Conservation (phyloP, 2,888 invertebrate genomes). For the Blastobasis lacticolella region DNA sequence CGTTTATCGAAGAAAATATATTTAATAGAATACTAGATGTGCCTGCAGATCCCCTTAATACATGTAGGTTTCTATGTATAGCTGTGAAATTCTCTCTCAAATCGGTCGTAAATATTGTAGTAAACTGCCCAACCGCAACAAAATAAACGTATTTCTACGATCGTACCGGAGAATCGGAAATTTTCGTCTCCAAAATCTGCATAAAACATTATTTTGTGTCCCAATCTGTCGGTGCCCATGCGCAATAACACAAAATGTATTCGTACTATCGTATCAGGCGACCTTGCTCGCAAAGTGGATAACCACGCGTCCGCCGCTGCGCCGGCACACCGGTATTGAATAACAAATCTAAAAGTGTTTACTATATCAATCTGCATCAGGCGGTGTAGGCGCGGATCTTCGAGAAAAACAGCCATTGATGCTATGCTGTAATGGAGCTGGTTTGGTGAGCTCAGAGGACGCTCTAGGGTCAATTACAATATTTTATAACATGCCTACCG, state of each 20-base stretch:
- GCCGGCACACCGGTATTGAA: slow-evolving; percentile 49
- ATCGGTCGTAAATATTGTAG: too few species aligned
- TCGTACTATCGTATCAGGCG: slow-evolving; percentile 28
- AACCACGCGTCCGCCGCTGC: slow-evolving; percentile 53
- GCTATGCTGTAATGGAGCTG: too few species aligned
- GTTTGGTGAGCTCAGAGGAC: too few species aligned
- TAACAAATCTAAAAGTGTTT: slow-evolving; percentile 50
- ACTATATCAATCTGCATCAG: slow-evolving; percentile 41
- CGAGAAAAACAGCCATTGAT: too few species aligned
- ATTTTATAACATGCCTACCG: too few species aligned
- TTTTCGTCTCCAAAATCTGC: neutral
- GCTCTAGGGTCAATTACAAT: too few species aligned
- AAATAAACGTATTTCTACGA: slow-evolving; percentile 1
- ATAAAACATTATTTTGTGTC: neutral
- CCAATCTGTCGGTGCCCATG: slow-evolving; percentile 3
- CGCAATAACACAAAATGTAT: slow-evolving; percentile 24
- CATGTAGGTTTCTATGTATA: too few species aligned
- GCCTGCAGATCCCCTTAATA: too few species aligned
- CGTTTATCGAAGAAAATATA: too few species aligned
- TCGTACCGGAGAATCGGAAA: neutral
- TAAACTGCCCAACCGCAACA: slow-evolving; percentile 1
- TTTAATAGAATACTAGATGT: too few species aligned
- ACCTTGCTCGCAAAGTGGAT: slow-evolving; percentile 64
- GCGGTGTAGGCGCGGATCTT: too few species aligned
- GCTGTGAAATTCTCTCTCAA: neutral